Evolutionary conservation across 2,113 vertebrate genomes (phyloP), one percentile per base, ranked within the genome.

Genomic region (Psittacus erithacus): DNA sequence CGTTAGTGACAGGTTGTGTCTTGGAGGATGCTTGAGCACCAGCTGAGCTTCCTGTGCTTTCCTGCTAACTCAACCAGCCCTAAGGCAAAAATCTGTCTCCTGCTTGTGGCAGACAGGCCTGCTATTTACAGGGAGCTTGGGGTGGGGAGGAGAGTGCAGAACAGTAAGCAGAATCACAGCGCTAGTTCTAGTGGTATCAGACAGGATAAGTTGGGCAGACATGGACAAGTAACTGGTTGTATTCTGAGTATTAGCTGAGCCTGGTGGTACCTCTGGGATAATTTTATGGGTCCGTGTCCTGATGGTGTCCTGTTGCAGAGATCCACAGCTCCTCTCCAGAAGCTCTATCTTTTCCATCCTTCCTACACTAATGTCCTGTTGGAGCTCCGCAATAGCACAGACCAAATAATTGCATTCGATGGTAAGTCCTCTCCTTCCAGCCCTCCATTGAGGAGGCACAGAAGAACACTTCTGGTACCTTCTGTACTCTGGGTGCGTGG

Each of bases 321-420:
- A 12, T 64, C 81, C 10, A 27, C 71, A n/a, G 76, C 28, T 2
- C 23, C 93, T 7, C 88, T 73, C 19, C 98, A 92, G 29, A 97
- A 92, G 41, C 98, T 98, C 8, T 99, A 99, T 94, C 97, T 99
- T 97, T 98, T 99, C 93, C 98, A 99, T 75, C 99, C 99, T 20
- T 98, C 97, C 23, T 97, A 98, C 65, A 97, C 98, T 0, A 41
- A 97, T 0, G 78, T 98, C 71, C 97, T 99, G 64, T 95, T 99
- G 39, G 98, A 99, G 95, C 98, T 98, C 20, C 95, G 83, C 88
- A 99, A 97, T 11, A 43, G 91, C 92, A 87, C 97, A 1, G 98
- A 99, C 67, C 97, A 98, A 77, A 97, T 99, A 2, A 15, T 98
- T 6, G 81, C 98, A 1, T 99, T 99, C 85, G 96, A 88, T 71